Conservation (phyloP, 2,797 vertebrate genomes). For the Lagodon rhomboides region DNA sequence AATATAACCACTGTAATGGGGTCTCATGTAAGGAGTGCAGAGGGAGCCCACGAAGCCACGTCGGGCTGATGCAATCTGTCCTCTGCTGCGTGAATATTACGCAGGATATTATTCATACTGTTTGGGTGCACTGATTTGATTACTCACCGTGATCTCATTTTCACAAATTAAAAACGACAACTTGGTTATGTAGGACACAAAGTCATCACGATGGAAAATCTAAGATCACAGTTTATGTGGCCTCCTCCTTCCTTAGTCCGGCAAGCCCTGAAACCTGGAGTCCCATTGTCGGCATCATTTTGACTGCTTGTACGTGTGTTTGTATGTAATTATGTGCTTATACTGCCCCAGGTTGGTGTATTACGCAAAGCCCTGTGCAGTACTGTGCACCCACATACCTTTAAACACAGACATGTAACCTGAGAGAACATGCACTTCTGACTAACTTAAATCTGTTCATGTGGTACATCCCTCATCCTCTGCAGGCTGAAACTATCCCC, state of each 20-base stretch:
- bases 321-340: slow-evolving; percentile 69
- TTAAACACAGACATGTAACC: slow-evolving; percentile 31
- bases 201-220: slow-evolving; percentile 32
- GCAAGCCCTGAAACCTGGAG: slow-evolving; percentile 61
- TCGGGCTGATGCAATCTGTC: slow-evolving; percentile 57
- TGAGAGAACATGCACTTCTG: slow-evolving; percentile 79
- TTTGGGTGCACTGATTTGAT: slow-evolving; percentile 68
- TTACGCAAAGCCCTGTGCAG: slow-evolving; percentile 51
- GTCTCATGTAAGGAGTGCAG: slow-evolving; percentile 31
- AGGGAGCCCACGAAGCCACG: slow-evolving; percentile 36
- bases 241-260: slow-evolving; percentile 79
- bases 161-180: slow-evolving; percentile 54
- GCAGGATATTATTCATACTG: slow-evolving; percentile 51
- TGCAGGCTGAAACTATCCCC: slow-evolving; percentile 11
- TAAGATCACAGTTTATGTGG: slow-evolving; percentile 65
- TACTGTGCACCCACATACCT: slow-evolving; percentile 59
- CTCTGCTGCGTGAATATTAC: slow-evolving; percentile 49
- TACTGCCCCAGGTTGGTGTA: slow-evolving; percentile 62
- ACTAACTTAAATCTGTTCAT: slow-evolving; percentile 68
- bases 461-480: slow-evolving; percentile 17
- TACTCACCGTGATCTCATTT: slow-evolving; percentile 55
- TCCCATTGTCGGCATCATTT: slow-evolving; percentile 65
- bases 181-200: slow-evolving; percentile 50
- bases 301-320: slow-evolving; percentile 72
- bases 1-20: slow-evolving; percentile 48